These are phyloP conservation scores for Alouatta palliata DNA, from an alignment of 2,113 vertebrate genomes.

Conservation along the genomic window DNA sequence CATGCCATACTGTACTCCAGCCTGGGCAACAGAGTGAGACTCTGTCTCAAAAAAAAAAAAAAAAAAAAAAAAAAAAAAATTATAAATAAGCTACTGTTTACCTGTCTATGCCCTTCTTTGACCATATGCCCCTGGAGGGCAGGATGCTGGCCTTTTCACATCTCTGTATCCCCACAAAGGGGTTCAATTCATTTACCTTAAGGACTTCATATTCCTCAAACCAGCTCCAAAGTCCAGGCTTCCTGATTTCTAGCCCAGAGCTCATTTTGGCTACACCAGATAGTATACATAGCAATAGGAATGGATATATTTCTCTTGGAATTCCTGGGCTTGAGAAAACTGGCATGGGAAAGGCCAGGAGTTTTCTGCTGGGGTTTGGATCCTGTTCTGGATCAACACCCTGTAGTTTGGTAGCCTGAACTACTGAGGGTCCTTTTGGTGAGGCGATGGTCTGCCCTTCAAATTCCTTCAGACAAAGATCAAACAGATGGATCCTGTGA, in stretches of 20 bases:
- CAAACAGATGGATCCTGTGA: neutral
- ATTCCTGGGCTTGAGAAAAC: neutral
- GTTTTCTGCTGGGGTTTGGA: neutral
- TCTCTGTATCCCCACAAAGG: neutral
- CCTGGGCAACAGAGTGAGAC: too few species aligned
- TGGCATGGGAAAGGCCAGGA: neutral
- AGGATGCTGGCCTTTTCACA: neutral
- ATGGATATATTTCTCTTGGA: slow-evolving; percentile 13
- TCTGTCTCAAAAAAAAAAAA: neutral
- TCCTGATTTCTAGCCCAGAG: neutral
- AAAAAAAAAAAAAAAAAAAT: neutral
- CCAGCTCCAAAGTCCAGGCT: neutral
- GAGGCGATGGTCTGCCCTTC: neutral
- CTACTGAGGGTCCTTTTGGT: neutral
- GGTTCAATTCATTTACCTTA: neutral
- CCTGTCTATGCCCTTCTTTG: neutral
- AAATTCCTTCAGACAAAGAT: neutral
- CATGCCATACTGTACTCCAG: too few species aligned
- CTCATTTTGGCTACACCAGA: neutral
- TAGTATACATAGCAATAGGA: neutral
- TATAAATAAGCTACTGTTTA: neutral
- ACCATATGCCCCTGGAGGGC: neutral
- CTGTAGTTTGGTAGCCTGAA: neutral
- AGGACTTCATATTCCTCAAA: neutral
- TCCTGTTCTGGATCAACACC: neutral